Conservation (phyloP, 2,797 vertebrate species). For the Smutsia temminckii region DNA sequence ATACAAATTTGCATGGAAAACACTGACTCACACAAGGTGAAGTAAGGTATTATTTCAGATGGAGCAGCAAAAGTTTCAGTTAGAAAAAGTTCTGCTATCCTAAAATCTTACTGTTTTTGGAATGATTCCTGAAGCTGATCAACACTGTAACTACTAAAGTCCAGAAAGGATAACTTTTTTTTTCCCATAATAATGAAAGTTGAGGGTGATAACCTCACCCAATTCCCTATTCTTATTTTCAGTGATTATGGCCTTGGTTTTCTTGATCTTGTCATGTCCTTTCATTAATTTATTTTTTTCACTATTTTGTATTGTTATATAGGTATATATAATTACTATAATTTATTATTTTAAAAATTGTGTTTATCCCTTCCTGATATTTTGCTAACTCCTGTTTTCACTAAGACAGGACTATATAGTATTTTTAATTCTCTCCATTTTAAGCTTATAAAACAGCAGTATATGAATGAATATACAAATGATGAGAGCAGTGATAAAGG, state of each 20-base stretch:
- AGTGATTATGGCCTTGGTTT: not conserved
- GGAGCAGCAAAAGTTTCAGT: not conserved
- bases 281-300: not conserved
- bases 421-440: not conserved
- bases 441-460: not conserved
- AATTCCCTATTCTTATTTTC: not conserved
- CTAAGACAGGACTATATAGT: not conserved
- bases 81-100: not conserved
- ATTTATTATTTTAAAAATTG: not conserved
- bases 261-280: not conserved
- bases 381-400: not conserved
- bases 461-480: not conserved
- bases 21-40: not conserved
- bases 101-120: not conserved
- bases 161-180: not conserved
- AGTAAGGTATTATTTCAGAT: not conserved
- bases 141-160: not conserved
- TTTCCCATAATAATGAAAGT: not conserved
- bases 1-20: not conserved
- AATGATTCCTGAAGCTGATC: not conserved
- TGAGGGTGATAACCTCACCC: not conserved
- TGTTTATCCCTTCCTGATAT: not conserved
- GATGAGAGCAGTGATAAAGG: not conserved
- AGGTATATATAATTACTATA: not conserved
- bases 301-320: not conserved